Evolutionary conservation across 1,140 invertebrate genomes (phyloP).

Genomic region (Zophobas morio): DNA sequence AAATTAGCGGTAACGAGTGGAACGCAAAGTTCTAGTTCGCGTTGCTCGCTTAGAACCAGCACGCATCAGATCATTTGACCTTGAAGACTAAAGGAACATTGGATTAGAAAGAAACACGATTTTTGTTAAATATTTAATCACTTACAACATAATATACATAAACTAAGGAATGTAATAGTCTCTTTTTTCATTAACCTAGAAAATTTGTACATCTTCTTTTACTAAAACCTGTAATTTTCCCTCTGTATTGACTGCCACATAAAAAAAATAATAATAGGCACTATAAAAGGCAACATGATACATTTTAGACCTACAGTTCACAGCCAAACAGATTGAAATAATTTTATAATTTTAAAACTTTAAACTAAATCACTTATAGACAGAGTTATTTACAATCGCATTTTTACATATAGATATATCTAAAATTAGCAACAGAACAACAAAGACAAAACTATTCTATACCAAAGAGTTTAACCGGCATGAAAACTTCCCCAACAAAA

Average conservation of each 20-base stretch:
- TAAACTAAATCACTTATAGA: slow-evolving; percentile 32
- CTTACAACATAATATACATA: slow-evolving; percentile 50
- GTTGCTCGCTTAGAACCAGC: no score
- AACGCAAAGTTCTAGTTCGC: no score
- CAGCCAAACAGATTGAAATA: slow-evolving; percentile 53
- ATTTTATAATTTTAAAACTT: slow-evolving; percentile 43
- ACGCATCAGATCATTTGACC: no score
- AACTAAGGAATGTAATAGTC: slow-evolving; percentile 47
- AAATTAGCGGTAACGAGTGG: no score
- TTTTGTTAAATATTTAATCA: slow-evolving; percentile 47
- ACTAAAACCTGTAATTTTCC: slow-evolving; percentile 41
- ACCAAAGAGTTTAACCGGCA: slow-evolving; percentile 17
- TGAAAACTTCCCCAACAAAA: slow-evolving; percentile 21
- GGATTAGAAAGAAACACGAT: neutral
- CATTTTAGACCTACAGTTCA: slow-evolving; percentile 51
- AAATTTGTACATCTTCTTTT: slow-evolving; percentile 45
- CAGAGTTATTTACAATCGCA: slow-evolving; percentile 39
- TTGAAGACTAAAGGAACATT: neutral
- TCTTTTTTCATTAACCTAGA: slow-evolving; percentile 21
- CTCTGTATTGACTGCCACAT: slow-evolving; percentile 46
- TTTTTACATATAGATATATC: slow-evolving; percentile 7
- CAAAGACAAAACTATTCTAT: slow-evolving; percentile 20
- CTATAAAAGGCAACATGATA: slow-evolving; percentile 52
- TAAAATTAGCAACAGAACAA: slow-evolving; percentile 38
- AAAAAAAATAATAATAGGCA: slow-evolving; percentile 40